Evolutionary conservation across 2,797 vertebrate genomes (phyloP), one percentile per base, ranked within the genome.

Genomic region (Spinus olivaceus): DNA sequence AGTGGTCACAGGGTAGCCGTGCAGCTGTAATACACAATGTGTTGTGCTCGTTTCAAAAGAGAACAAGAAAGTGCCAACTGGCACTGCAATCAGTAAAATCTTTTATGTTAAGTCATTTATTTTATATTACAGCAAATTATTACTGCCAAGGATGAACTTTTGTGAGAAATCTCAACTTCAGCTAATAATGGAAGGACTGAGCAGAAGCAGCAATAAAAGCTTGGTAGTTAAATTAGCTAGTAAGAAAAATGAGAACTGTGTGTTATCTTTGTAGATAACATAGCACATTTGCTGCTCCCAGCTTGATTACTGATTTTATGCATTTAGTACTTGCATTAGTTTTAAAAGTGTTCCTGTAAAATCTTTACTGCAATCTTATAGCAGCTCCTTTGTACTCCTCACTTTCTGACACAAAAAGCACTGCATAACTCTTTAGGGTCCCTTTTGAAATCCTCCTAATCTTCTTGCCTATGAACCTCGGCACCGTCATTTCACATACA

Each of bases 71-170:
- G 54, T 57, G 61, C 82, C 81, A 93, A 71, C 47, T 87, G 28
- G 73, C 80, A 92, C 24, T 74, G 61, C 82, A 88, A 92, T 88
- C 91, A 90, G 57, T 94, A 88, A 94, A 96, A 91, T 69, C 57
- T 94, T 93, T 91, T 73, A 95, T 95, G 82, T 81, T 81, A 81
- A 92, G 73, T 65, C 35, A 69, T 97, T 96, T 95, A 95, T 97
- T 97, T 97, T 91, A 96, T 28, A 84, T 39, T 71, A 82, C 39
- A 92, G 88, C 87, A 98, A 97, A 96, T 95, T 96, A 96, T 96
- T 92, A 90, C 65, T 88, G 85, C 81, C 84, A 85, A 93, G 76
- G 77, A 97, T 57, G 93, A 97, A 95, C 95, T 97, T 98, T 90
- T 82, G 93, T 57, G 72, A 88, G 91, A 97, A 97, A 97, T 93